Evolutionary conservation across 2,113 vertebrate genomes (phyloP), one percentile per base, ranked within the genome.

Genomic region (Pteropus alecto): DNA sequence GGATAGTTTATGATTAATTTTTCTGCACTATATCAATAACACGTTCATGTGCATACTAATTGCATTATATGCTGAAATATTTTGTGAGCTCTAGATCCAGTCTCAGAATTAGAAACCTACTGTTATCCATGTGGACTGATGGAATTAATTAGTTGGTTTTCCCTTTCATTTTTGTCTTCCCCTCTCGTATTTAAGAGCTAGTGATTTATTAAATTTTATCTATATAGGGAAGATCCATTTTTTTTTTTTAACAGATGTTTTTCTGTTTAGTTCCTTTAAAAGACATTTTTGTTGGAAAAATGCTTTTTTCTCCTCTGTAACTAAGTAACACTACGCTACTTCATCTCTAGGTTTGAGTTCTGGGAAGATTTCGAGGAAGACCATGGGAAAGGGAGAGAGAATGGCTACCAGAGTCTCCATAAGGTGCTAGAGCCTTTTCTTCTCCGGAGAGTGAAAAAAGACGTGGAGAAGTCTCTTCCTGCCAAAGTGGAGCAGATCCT

Each of bases 401-500:
- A 99, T 2, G 99, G 99, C 76, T 99, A 99, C 96, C 99, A 99
- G 98, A 99, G 99, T 97, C 99, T 99, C 43, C 99, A 99, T 97
- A 99, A 99, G 98, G 99, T 99, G 94, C 99, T 99, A 30, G 99
- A 99, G 97, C 99, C 99, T 0, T 99, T 99, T 97, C 99, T 99
- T 28, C 98, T 99, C 48, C 99, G 99, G 21, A 99, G 99, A 56
- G 99, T 99, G 65, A 99, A 99, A 98, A 99, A 99, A 91, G 99
- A 99, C 5, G 99, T 99, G 94, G 99, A 99, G 97, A 99, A 99
- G 97, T 99, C 99, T 54, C 98, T 99, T 58, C 99, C 99, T 14
- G 99, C 99, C 97, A 99, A 99, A 97, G 99, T 99, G 98, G 99
- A 99, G 87, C 99, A 99, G 98, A 99, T 99, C 97, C 99, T 99